phyloP scores from a whole-genome alignment of 2,888 invertebrate species.

The Calliscelio sp. region DNA sequence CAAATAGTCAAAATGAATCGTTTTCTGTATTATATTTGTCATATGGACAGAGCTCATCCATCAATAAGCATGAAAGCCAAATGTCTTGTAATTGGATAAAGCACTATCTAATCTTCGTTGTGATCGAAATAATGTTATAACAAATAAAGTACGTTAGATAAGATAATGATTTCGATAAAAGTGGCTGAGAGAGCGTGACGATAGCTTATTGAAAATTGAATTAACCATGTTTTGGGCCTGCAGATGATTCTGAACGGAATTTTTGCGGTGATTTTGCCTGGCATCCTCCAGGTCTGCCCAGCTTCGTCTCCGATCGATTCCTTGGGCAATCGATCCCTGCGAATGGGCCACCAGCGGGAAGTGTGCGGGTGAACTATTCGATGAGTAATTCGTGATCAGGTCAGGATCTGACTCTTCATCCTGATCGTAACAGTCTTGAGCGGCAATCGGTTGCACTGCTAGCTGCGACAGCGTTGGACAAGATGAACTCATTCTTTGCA shows the following conservation, averaged over 20 bases:
- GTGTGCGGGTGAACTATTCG: slow-evolving; percentile 86
- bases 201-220: slow-evolving; percentile 53
- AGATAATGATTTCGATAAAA: no score
- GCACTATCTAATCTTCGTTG: slow-evolving; percentile 18
- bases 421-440: slow-evolving; percentile 79
- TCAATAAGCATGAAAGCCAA: slow-evolving; percentile 8
- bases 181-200: no score
- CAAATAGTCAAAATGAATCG: no score
- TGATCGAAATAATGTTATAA: slow-evolving; percentile 11
- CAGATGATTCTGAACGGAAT: slow-evolving; percentile 83
- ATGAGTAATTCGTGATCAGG: slow-evolving; percentile 86
- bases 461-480: slow-evolving; percentile 89
- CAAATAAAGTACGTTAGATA: slow-evolving; percentile 29
- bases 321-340: slow-evolving; percentile 85
- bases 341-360: slow-evolving; percentile 83
- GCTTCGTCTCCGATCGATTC: slow-evolving; percentile 90
- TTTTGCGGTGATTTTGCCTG: slow-evolving; percentile 81
- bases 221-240: slow-evolving; percentile 84
- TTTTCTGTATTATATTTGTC: no score
- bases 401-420: slow-evolving; percentile 87
- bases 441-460: slow-evolving; percentile 80
- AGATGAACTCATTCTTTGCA: slow-evolving; percentile 90
- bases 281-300: slow-evolving; percentile 95
- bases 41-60: background rate
- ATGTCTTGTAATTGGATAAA: slow-evolving; percentile 10